Evolutionary conservation across 2,113 vertebrate species (phyloP).

Genomic region (Chelonoidis abingdonii): DNA sequence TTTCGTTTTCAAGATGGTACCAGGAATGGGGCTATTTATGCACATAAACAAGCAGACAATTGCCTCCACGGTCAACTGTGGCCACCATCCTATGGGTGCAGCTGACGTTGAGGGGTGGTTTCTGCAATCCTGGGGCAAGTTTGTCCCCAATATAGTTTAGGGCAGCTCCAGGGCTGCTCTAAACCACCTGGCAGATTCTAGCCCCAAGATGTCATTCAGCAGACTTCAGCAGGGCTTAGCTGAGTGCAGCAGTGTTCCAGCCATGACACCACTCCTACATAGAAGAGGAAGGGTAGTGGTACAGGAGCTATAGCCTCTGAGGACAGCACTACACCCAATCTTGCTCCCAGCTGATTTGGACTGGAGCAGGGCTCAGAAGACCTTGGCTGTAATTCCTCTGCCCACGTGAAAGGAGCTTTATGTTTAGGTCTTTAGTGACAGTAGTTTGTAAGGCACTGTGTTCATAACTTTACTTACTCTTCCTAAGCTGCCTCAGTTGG

Average conservation of each 20-base stretch:
- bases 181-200: neutral
- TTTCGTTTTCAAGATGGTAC: neutral
- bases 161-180: neutral
- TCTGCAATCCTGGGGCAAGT: neutral
- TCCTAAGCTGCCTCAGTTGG: neutral
- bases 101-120: rapidly evolving
- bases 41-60: rapidly evolving
- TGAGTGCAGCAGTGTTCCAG: neutral
- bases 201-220: neutral
- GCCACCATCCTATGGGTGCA: rapidly evolving
- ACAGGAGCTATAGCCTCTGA: neutral
- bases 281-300: neutral
- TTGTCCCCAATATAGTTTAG: neutral
- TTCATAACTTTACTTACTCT: neutral
- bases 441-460: neutral
- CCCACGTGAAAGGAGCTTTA: neutral
- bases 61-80: neutral
- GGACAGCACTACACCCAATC: neutral
- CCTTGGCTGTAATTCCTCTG: neutral
- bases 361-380: neutral
- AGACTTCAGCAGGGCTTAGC: neutral
- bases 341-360: neutral
- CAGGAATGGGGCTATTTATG: rapidly evolving
- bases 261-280: neutral
- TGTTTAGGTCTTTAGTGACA: neutral